A percentile compares a stretch with the other conserved stretches of the same genome.
Conservation (phyloP, 2,113 vertebrate genomes). For the Anoplopoma fimbria region DNA sequence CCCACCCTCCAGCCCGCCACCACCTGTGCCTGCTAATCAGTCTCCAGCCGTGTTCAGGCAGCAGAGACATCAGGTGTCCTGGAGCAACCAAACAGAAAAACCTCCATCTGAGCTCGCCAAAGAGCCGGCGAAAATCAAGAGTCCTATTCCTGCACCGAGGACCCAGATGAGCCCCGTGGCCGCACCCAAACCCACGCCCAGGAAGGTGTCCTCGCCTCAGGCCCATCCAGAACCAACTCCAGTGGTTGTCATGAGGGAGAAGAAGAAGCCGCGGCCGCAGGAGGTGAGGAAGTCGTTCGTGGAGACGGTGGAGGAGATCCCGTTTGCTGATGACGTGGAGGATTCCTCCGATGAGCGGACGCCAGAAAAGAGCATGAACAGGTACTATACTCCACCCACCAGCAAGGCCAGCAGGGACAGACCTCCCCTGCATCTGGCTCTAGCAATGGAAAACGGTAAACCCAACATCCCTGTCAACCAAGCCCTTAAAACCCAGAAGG, state of each 20-base stretch:
- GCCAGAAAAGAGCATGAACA: conserved; percentile 87
- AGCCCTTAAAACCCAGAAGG: conserved; percentile 74
- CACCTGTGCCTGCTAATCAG: conserved; percentile 91
- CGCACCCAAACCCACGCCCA: conserved; percentile 65
- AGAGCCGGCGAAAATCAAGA: conserved; percentile 59
- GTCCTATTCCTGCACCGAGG: conserved; percentile 67
- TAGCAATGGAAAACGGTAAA: conserved; percentile 89
- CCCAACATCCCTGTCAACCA: conserved; percentile 78
- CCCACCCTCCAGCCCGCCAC: conserved; percentile 95
- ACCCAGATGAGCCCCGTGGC: conserved; percentile 67
- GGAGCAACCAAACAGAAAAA: conserved; percentile 81
- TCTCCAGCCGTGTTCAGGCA: conserved; percentile 89
- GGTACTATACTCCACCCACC: conserved; percentile 89
- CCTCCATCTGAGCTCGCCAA: conserved; percentile 43
- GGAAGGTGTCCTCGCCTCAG: conserved; percentile 54
- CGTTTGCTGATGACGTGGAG: conserved; percentile 96
- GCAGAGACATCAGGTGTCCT: conserved; percentile 83
- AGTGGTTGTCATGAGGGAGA: conserved; percentile 80
- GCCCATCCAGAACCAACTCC: conserved; percentile 10
- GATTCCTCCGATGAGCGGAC: conserved; percentile 92
- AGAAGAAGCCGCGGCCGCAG: conserved; percentile 73
- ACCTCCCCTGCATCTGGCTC: conserved; percentile 78
- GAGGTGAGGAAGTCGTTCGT: conserved; percentile 92
- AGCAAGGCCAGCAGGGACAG: conserved; percentile 80
- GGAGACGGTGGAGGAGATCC: conserved; percentile 96